Evolutionary conservation across 2,888 invertebrate species (phyloP).

Genomic region (Sclerodermus sp.): DNA sequence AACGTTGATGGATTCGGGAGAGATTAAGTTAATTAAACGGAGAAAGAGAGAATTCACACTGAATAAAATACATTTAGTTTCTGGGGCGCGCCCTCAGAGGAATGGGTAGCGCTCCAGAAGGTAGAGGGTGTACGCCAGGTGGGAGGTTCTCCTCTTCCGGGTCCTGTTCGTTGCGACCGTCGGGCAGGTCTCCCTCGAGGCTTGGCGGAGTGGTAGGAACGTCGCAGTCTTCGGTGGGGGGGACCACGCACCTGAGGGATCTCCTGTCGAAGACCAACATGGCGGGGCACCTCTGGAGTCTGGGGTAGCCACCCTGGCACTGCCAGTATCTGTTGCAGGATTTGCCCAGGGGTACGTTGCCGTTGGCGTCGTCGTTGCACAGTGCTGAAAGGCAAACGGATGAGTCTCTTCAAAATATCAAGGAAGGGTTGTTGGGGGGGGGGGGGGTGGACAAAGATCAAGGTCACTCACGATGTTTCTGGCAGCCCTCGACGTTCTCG

Average conservation of each 20-base stretch:
- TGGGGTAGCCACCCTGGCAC: constrained; percentile 90
- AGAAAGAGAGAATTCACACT: background rate
- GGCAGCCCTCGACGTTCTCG: constrained; percentile 89
- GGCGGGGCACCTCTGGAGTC: constrained; percentile 86
- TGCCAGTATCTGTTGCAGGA: constrained; percentile 95
- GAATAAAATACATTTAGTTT: constrained; percentile 33
- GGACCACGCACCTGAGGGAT: constrained; percentile 82
- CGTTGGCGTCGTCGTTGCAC: constrained; percentile 88
- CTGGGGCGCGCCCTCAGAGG: constrained; percentile 43
- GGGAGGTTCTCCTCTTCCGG: constrained; percentile 55
- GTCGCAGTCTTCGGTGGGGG: constrained; percentile 88
- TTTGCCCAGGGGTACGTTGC: constrained; percentile 87
- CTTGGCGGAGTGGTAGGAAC: constrained; percentile 74
- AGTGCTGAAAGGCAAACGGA: constrained; percentile 83
- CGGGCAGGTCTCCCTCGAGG: constrained; percentile 47
- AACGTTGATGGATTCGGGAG: background rate
- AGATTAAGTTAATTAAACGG: background rate
- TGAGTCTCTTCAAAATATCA: no score
- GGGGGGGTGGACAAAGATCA: background rate
- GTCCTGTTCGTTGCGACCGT: constrained; percentile 51
- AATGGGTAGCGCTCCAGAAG: constrained; percentile 54
- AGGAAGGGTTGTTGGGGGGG: no score
- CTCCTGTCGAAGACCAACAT: constrained; percentile 87
- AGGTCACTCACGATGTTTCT: constrained; percentile 83
- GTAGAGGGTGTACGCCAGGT: constrained; percentile 50